phyloP scores from a whole-genome alignment of 2,797 vertebrate genomes.

The Triplophysa yarkandensis region DNA sequence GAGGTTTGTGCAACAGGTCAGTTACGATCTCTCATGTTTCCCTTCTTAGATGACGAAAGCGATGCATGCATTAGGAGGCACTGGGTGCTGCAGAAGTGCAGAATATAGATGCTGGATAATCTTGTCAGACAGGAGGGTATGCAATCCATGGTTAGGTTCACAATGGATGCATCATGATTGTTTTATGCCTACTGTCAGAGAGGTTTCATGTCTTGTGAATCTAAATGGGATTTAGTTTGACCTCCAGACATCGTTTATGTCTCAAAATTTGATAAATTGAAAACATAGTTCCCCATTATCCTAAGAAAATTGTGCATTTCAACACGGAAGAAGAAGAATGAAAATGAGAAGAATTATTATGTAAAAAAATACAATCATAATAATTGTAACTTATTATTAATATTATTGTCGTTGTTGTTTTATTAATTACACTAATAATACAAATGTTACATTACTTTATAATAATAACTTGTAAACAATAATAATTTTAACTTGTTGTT shows the following conservation, averaged over 20 bases:
- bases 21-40: neutral
- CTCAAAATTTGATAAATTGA: neutral
- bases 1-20: slow-evolving; percentile 28
- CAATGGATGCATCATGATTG: slow-evolving; percentile 5
- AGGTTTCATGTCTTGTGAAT: neutral
- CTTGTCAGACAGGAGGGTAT: neutral
- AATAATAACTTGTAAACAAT: no score
- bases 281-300: neutral
- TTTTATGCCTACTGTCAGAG: neutral
- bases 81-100: slow-evolving; percentile 1
- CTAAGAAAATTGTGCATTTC: neutral
- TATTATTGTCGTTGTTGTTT: no score
- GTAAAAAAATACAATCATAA: no score
- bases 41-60: slow-evolving; percentile 4
- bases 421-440: no score
- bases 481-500: no score
- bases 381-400: no score
- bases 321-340: no score
- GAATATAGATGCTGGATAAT: neutral
- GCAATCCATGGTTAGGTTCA: slow-evolving; percentile 23
- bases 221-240: slow-evolving; percentile 1
- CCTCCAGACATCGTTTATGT: neutral
- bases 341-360: no score
- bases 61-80: neutral
- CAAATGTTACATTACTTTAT: no score